phyloP scores from a whole-genome alignment of 1,140 invertebrate genomes.

The Monomorium pharaonis region DNA sequence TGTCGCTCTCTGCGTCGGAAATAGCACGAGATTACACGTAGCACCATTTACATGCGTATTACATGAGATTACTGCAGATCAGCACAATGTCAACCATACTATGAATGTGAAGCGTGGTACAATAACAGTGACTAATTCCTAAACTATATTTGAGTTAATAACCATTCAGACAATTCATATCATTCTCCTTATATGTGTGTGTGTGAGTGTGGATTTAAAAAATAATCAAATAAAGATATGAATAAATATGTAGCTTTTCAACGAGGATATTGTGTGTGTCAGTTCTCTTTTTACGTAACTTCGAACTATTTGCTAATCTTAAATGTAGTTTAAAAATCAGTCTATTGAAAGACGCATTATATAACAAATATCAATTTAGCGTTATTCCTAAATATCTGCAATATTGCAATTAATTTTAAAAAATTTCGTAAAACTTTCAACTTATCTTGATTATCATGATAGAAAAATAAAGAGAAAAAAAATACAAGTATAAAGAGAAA shows the following conservation, averaged over 20 bases:
- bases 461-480: background rate
- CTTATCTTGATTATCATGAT: background rate
- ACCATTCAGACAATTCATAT: background rate
- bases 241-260: background rate
- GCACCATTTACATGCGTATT: constrained; percentile 21
- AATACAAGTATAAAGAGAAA: background rate
- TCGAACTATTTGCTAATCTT: background rate
- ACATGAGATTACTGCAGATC: background rate
- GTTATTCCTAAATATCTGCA: background rate
- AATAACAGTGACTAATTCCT: background rate
- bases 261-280: background rate
- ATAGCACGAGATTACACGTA: constrained; percentile 13
- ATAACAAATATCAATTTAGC: background rate
- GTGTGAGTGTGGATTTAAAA: background rate
- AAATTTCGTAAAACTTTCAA: background rate
- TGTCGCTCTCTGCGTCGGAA: background rate
- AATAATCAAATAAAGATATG: background rate
- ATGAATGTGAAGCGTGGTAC: background rate
- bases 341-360: background rate
- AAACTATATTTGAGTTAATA: background rate
- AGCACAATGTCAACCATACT: background rate
- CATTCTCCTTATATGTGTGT: background rate
- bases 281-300: background rate
- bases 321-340: background rate
- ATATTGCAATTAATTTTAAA: background rate